Percentiles rank a stretch among this genome's conserved stretches.
phyloP scores from a whole-genome alignment of 2,113 vertebrate genomes.

The Carettochelys insculpta region DNA sequence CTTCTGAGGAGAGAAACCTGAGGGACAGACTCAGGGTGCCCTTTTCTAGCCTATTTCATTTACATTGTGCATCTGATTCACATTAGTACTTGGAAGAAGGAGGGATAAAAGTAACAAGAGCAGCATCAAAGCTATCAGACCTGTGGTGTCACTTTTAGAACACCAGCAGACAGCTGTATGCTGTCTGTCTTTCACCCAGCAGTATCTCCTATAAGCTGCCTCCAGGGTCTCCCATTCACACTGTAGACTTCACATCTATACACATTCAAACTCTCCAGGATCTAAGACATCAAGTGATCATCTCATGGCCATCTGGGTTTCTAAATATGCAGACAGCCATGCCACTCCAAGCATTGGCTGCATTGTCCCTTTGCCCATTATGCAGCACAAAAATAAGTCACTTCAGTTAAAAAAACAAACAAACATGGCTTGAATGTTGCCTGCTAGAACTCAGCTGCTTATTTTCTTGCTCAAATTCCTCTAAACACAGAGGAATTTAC shows the following conservation, averaged over 20 bases:
- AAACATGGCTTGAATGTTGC: neutral
- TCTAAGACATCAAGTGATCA: neutral
- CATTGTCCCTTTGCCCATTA: neutral
- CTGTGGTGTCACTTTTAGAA: neutral
- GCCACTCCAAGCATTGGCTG: neutral
- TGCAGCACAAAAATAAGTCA: neutral
- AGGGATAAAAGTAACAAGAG: slow-evolving; percentile 8
- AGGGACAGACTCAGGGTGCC: neutral
- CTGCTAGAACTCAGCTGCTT: neutral
- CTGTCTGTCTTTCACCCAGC: neutral
- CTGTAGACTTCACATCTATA: neutral
- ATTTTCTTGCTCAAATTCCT: neutral
- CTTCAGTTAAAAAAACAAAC: fast-evolving
- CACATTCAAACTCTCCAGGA: neutral
- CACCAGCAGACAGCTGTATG: neutral
- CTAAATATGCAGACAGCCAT: neutral
- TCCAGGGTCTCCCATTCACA: neutral
- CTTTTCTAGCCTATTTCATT: neutral
- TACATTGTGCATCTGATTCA: neutral
- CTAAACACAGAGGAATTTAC: neutral
- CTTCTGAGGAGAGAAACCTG: neutral
- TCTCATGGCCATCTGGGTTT: neutral
- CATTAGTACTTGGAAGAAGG: neutral
- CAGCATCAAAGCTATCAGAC: neutral
- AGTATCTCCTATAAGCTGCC: neutral